Evolutionary conservation across 2,797 vertebrate species (phyloP).

Genomic region (Pteronotus mesoamericanus): DNA sequence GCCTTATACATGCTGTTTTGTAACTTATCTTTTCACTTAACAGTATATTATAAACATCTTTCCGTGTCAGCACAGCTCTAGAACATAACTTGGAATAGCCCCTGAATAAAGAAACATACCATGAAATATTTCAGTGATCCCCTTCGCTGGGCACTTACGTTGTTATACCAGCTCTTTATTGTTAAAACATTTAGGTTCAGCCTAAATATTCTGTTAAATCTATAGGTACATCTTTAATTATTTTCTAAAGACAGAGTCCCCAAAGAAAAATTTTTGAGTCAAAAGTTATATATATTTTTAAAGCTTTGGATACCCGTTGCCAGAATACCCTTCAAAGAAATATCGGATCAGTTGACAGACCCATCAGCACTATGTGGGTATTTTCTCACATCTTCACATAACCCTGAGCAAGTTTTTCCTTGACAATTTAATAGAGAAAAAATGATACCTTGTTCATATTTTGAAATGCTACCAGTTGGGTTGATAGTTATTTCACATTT

Average conservation of each 20-base stretch:
- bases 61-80: background rate
- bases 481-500: background rate
- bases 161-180: background rate
- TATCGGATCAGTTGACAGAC: background rate
- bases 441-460: background rate
- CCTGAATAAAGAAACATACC: background rate
- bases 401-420: background rate
- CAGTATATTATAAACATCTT: background rate
- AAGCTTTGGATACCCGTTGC: background rate
- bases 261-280: background rate
- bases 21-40: background rate
- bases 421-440: background rate
- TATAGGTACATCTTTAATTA: background rate
- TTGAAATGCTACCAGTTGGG: background rate
- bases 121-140: background rate
- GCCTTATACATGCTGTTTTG: background rate
- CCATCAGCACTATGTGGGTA: background rate
- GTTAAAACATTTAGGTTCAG: background rate
- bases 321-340: background rate
- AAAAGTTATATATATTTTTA: background rate
- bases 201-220: background rate
- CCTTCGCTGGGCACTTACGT: background rate
- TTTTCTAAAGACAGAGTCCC: slow-evolving; percentile 22
- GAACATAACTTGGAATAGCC: background rate
- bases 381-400: background rate